Evolutionary conservation across 2,113 vertebrate species (phyloP).

Genomic region (Nerophis ophidion): DNA sequence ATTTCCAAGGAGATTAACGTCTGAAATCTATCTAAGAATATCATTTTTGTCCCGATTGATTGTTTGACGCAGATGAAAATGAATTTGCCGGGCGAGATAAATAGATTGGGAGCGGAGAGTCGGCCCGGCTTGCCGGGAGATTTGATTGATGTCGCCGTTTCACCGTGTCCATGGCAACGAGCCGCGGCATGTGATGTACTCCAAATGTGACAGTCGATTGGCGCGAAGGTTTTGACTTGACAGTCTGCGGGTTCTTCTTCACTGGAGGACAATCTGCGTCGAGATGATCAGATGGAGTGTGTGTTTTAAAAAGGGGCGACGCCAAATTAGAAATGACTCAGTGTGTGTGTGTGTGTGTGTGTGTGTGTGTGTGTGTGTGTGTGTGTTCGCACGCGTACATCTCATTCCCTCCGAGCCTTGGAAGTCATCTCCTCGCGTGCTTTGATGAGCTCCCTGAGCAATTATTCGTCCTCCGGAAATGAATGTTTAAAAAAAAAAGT

Average conservation of each 20-base stretch:
- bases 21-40: conserved; percentile 46
- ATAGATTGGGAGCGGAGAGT: conserved; percentile 15
- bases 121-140: conserved; percentile 30
- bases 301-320: conserved; percentile 10
- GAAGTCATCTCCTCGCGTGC: conserved; percentile 8
- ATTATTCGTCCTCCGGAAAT: conserved; percentile 69
- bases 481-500: conserved; percentile 60
- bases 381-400: conserved; percentile 1
- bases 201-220: conserved; percentile 50
- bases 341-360: conserved; percentile 6
- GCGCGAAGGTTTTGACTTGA: conserved; percentile 54
- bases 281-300: conserved; percentile 25
- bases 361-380: too few species aligned
- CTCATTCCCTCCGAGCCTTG: conserved; percentile 19
- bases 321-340: not conserved
- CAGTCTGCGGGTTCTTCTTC: conserved; percentile 35
- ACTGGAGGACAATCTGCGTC: conserved; percentile 39
- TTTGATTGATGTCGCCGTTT: conserved; percentile 47
- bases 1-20: conserved; percentile 53
- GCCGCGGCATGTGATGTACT: conserved; percentile 41
- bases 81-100: conserved; percentile 18
- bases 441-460: conserved; percentile 27
- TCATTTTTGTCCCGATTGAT: conserved; percentile 49
- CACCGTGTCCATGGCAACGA: conserved; percentile 67
- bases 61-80: conserved; percentile 42